phyloP scores from a whole-genome alignment of 2,113 vertebrate genomes.

The Petrocephalus microphthalmus region DNA sequence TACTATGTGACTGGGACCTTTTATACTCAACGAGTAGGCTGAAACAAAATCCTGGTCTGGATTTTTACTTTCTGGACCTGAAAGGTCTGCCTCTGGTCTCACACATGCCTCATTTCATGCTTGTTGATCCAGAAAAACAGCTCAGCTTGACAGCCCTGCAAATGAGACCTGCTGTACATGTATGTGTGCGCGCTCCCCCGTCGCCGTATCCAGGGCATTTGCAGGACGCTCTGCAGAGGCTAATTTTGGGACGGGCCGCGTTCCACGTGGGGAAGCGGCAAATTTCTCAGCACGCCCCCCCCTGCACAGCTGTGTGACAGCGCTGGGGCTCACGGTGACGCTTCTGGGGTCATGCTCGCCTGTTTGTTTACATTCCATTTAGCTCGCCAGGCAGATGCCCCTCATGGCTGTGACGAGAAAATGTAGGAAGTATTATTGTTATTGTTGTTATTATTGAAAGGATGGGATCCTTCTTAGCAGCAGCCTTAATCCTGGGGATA shows the following conservation, averaged over 20 bases:
- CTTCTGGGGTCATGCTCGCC: conserved; percentile 28
- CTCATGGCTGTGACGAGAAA: background rate
- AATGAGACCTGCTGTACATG: background rate
- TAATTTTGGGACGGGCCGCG: conserved; percentile 17
- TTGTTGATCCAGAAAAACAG: background rate
- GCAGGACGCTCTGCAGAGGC: background rate
- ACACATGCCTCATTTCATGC: background rate
- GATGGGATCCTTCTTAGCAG: conserved; percentile 45
- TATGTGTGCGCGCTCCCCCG: background rate
- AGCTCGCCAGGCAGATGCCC: conserved; percentile 14
- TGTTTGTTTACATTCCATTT: conserved; percentile 17
- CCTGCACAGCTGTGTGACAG: conserved; percentile 32
- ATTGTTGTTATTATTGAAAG: conserved; percentile 33
- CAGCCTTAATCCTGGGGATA: conserved; percentile 55
- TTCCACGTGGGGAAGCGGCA: conserved; percentile 19
- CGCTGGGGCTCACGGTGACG: conserved; percentile 7
- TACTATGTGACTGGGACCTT: too few species aligned
- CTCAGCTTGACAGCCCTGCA: background rate
- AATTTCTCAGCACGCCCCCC: conserved; percentile 18
- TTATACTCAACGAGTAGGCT: too few species aligned
- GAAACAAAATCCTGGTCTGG: too few species aligned
- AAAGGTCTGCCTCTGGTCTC: background rate
- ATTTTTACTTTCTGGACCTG: too few species aligned
- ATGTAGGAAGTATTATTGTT: background rate
- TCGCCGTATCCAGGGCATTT: background rate